phyloP scores from a whole-genome alignment of 2,888 invertebrate species.

The Deilephila elpenor region DNA sequence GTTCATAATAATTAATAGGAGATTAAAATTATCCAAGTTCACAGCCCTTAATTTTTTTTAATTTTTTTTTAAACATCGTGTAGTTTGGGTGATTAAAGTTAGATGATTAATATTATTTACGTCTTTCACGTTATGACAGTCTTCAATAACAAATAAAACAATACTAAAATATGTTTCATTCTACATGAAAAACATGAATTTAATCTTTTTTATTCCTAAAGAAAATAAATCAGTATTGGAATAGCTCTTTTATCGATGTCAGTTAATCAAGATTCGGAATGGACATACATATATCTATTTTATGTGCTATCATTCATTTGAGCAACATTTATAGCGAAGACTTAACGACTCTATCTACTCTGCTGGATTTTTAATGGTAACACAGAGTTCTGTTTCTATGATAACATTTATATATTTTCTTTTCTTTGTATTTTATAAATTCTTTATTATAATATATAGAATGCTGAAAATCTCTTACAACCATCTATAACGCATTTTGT shows the following conservation, averaged over 20 bases:
- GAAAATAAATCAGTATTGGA: constrained; percentile 4
- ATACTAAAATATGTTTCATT: not conserved
- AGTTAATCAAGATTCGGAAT: not conserved
- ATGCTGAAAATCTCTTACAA: too few relatives aligned
- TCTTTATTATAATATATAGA: too few relatives aligned
- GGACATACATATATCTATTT: constrained; percentile 3
- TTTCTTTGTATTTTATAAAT: too few relatives aligned
- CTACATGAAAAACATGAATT: not conserved
- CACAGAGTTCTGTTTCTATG: too few relatives aligned
- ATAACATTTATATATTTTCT: too few relatives aligned
- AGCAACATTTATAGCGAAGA: not conserved
- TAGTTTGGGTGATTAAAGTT: too few relatives aligned
- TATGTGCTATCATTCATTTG: not conserved
- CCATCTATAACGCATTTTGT: too few relatives aligned
- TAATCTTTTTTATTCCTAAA: not conserved
- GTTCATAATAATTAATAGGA: too few relatives aligned
- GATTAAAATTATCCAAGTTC: too few relatives aligned
- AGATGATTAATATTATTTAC: not conserved
- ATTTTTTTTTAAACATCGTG: too few relatives aligned
- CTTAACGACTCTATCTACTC: not conserved
- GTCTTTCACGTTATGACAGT: not conserved
- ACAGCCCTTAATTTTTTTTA: too few relatives aligned
- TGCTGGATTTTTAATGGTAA: not conserved
- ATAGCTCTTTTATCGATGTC: constrained; percentile 3
- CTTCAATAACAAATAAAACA: not conserved